These are phyloP conservation scores for Girardinichthys multiradiatus DNA, from an alignment of 2,113 vertebrate genomes.

Conservation along the genomic window DNA sequence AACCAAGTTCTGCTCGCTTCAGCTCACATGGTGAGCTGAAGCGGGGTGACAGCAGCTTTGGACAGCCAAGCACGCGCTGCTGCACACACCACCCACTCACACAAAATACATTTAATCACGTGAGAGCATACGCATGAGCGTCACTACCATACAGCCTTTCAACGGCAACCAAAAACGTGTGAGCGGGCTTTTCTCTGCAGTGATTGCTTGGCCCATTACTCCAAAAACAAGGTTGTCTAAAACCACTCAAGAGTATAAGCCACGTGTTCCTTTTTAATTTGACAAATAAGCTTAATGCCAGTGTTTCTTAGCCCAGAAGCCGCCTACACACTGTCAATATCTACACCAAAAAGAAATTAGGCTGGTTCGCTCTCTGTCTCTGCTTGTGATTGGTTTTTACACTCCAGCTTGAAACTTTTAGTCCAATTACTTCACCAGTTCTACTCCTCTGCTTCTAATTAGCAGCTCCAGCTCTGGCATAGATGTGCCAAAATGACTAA, in stretches of 20 bases:
- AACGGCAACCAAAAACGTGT: slow-evolving; percentile 6
- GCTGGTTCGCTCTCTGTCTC: slow-evolving; percentile 21
- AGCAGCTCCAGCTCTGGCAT: slow-evolving; percentile 48
- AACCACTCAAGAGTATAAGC: slow-evolving; percentile 63
- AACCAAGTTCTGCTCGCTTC: slow-evolving; percentile 49
- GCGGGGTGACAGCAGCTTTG: slow-evolving; percentile 58
- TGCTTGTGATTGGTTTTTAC: slow-evolving; percentile 42
- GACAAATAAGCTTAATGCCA: slow-evolving; percentile 67
- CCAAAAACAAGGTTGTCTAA: slow-evolving; percentile 49
- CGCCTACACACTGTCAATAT: slow-evolving; percentile 68
- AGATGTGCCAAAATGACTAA: slow-evolving; percentile 59
- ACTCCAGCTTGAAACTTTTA: slow-evolving; percentile 57
- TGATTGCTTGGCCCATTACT: slow-evolving; percentile 64
- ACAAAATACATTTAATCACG: slow-evolving; percentile 4
- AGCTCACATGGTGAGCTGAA: too few relatives aligned
- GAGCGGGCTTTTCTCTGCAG: slow-evolving; percentile 52
- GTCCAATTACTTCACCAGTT: slow-evolving; percentile 68
- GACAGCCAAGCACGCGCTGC: slow-evolving; percentile 32
- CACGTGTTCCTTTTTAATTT: slow-evolving; percentile 68
- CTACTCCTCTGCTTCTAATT: slow-evolving; percentile 66
- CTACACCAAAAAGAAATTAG: slow-evolving; percentile 56
- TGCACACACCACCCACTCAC: slow-evolving; percentile 26
- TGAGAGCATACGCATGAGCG: slow-evolving; percentile 2
- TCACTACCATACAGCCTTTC: slow-evolving; percentile 26
- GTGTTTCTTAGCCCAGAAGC: slow-evolving; percentile 52